Evolutionary conservation across 2,888 invertebrate species (phyloP), one percentile per base, ranked within the genome.

Genomic region (Pachycephus smyrnensis): DNA sequence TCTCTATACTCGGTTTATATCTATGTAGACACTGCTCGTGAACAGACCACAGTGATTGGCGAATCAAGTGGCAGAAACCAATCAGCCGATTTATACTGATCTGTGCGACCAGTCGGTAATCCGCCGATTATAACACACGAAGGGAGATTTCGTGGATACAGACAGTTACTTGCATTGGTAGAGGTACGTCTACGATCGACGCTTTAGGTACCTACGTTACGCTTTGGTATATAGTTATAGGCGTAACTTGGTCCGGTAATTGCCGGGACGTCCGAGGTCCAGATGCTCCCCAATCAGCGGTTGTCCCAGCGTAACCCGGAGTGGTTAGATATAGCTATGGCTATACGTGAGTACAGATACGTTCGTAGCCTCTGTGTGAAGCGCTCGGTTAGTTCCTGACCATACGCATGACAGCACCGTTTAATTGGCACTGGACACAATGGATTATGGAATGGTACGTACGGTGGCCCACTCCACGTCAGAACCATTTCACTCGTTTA

Each of bases 391-490:
- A 90, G 90, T 86, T 89, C 88, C 90, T 86, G 87, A 87, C 87
- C 89, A 87, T 88, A 91, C 91, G 91, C 91, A 91, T 91, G 90
- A 88, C 83, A 87, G 90, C 89, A 90, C 90, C 90, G 90, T 91
- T 91, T 91, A 91, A 91, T 91, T 91, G 91, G 91, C 90, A 90
- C 89, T 88, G 89, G 89, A 89, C 89, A 91, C 91, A 91, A 91
- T 91, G 90, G 91, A 90, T 91, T 91, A 91, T 89, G 87, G 89
- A 88, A 90, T 82, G 87, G 88, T 85, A 81, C 81, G 31, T 30
- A 32, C 69, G 55, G 68, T 69, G 40, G 77, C 77, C 84, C 89
- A 89, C 90, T 90, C 86, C 84, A 90, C 82, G 89, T 90, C 90
- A 89, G 88, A 88, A 90, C 89, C 91, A 90, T 89, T 89, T 89